These are phyloP conservation scores for Epinotia ramella DNA, from an alignment of 2,888 invertebrate genomes.

Conservation along the genomic window DNA sequence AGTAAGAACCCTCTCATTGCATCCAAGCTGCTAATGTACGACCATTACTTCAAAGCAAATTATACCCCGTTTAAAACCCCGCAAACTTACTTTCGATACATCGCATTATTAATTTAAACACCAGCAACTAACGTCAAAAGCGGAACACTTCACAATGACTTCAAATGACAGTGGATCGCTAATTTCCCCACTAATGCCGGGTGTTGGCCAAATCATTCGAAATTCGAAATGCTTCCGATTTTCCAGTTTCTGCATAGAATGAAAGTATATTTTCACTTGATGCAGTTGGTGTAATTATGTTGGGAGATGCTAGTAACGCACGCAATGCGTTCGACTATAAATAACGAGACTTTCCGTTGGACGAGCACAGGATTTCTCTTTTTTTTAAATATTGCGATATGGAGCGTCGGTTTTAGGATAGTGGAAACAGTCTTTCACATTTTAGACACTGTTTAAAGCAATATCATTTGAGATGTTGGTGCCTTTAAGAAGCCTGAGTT, in stretches of 20 bases:
- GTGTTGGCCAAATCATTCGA: constrained; percentile 53
- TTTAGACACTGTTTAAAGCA: not conserved
- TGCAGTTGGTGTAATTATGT: constrained; percentile 42
- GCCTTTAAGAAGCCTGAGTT: too few species aligned
- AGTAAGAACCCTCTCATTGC: constrained; percentile 12
- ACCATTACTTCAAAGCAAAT: constrained; percentile 31
- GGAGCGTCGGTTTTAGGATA: constrained; percentile 17
- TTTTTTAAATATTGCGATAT: constrained; percentile 25
- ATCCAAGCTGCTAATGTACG: constrained; percentile 18
- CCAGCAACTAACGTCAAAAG: constrained; percentile 23
- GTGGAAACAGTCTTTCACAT: not conserved
- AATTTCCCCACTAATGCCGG: constrained; percentile 46
- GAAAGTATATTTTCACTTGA: constrained; percentile 60
- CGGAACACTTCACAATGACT: constrained; percentile 48
- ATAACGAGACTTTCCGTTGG: constrained; percentile 40
- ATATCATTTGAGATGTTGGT: too few species aligned
- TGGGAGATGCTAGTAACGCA: constrained; percentile 38
- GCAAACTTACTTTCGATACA: constrained; percentile 38
- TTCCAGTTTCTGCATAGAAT: constrained; percentile 65
- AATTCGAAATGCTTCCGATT: constrained; percentile 67
- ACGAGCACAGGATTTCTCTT: constrained; percentile 42
- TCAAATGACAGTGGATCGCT: constrained; percentile 45
- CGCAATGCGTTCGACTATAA: constrained; percentile 45
- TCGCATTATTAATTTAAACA: constrained; percentile 41
- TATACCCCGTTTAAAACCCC: constrained; percentile 24